Base-by-base conservation (phyloP, 2,888 invertebrate genomes). In the Lasioglossum morio region DNA sequence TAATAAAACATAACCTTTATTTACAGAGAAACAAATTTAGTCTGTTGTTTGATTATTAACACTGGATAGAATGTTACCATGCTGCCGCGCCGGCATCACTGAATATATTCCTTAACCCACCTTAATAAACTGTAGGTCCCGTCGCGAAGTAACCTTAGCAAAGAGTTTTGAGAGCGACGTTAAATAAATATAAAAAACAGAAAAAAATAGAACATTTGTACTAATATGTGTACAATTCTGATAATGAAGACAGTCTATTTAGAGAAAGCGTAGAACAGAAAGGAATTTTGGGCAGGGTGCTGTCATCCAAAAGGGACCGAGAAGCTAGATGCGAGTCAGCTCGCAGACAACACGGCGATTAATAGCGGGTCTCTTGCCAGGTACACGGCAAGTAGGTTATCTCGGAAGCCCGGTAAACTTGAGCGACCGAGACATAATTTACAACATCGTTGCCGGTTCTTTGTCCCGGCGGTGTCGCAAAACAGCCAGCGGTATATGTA, bases 391-490 rank as follows among this genome's bases (percentile, higher is more conserved):
- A 84, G 77, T 69, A 53, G 81, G 82, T 88, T 87, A 88, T 88
- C 87, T 75, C 72, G 72, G 85, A 66, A 82, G 76, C 77, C 60
- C 73, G 77, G 60, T 69, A 53, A 85, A 87, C 80, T 87, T 84
- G 84, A 75, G 82, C 76, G 63, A 74, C 80, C 63, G 19, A 14
- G 79, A 75, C 46, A 73, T 84, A 87, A 88, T 88, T 88, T 87
- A 85, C 76, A 86, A 77, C 82, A 46, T 27, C 53, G 43, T 57
- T 27, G 80, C 72, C 74, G n/a, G 77, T 77, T 86, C 84, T 85
- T 87, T 87, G 85, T 86, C n/a, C 30, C 72, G 30, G 30, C 23
- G 30, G 30, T 69, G 63, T 70, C 73, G 84, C 80, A 77, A 85
- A 88, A 83, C 86, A 85, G 70, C 79, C 12, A 43, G n/a, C 43